phyloP scores from a whole-genome alignment of 2,113 vertebrate species.

The Spermophilus dauricus region DNA sequence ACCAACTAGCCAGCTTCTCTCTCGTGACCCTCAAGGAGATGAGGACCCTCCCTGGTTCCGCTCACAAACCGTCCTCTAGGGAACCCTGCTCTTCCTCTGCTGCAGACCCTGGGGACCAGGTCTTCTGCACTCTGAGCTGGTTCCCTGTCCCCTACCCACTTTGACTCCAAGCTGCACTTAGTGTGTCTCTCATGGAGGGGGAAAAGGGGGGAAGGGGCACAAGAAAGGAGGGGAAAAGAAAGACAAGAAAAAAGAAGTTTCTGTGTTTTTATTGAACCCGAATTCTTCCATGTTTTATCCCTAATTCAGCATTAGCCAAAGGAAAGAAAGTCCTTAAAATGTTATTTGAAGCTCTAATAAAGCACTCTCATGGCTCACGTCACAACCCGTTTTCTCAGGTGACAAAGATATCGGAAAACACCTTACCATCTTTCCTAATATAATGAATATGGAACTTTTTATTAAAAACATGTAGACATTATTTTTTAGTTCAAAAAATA shows the following conservation, averaged over 20 bases:
- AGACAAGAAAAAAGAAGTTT: background rate
- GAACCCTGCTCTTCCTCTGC: background rate
- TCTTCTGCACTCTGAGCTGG: background rate
- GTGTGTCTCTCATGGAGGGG: accelerated
- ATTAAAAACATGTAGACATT: background rate
- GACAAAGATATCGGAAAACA: background rate
- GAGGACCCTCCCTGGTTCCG: background rate
- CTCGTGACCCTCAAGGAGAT: accelerated
- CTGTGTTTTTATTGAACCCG: background rate
- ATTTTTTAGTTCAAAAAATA: background rate
- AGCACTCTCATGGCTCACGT: background rate
- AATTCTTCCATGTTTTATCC: background rate
- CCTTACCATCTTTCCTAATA: background rate
- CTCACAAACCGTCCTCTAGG: too few relatives aligned
- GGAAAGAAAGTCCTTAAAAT: background rate
- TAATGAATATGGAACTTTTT: background rate
- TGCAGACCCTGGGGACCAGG: background rate
- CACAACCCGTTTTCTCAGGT: background rate
- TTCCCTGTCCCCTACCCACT: background rate
- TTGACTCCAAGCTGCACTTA: background rate
- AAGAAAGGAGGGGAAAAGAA: background rate
- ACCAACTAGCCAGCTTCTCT: background rate
- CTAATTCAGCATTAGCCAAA: background rate
- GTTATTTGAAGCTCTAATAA: background rate
- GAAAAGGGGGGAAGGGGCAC: background rate